A percentile compares a stretch with the other conserved stretches of the same genome.
Evolutionary conservation across 2,113 vertebrate genomes (phyloP).

Genomic region (Sinocyclocheilus grahami): DNA sequence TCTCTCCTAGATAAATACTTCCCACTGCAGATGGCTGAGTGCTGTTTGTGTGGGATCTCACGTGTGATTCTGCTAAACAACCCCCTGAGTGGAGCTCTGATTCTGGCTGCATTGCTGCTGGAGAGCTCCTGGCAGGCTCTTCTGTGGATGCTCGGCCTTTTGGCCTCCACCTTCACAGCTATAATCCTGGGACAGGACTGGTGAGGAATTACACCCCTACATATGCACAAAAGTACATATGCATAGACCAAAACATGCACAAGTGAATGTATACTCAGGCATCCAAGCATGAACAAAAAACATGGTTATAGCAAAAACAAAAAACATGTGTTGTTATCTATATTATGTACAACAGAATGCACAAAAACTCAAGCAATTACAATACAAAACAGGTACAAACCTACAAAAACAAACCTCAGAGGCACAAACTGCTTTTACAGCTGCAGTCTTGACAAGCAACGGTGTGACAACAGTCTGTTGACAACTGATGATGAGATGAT

Average conservation of each 20-base stretch:
- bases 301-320: neutral
- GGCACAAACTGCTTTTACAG: neutral
- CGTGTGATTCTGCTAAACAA: conserved; percentile 77
- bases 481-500: neutral
- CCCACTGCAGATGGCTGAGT: conserved; percentile 70
- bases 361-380: neutral
- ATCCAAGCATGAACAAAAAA: neutral
- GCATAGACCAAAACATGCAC: neutral
- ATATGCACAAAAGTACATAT: neutral
- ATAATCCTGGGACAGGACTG: conserved; percentile 71
- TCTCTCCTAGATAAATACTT: conserved; percentile 68
- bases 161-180: conserved; percentile 73
- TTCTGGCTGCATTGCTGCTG: conserved; percentile 70
- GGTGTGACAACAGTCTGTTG: neutral
- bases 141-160: conserved; percentile 70
- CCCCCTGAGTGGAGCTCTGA: conserved; percentile 73
- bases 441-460: neutral
- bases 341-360: neutral
- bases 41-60: conserved; percentile 70
- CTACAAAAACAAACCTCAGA: conserved; percentile 12
- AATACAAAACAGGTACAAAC: neutral
- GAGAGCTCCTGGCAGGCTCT: conserved; percentile 75
- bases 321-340: neutral
- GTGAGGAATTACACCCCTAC: conserved; percentile 53
- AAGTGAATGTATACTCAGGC: neutral